Base-by-base conservation (phyloP, 1,140 invertebrate genomes). In the Papilio xuthus region DNA sequence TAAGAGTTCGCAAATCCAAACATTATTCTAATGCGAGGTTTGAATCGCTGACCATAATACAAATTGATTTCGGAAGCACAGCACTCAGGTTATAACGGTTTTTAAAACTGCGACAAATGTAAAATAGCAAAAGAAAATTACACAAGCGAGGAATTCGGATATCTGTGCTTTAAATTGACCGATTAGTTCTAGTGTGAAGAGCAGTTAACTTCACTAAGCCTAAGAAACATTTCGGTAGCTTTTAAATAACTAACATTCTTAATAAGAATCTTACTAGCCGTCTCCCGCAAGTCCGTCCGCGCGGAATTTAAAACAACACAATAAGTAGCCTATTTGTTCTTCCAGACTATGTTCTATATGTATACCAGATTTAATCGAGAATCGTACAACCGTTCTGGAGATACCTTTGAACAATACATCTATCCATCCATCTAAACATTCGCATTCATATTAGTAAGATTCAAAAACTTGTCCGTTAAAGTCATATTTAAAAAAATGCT, bases 131-230 rank as follows among this genome's bases (percentile, higher is more conserved):
- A 74, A 50, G 20, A 47, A 74, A 20, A 74, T 50, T 74, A 23
- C 50, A 60, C 47, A 75, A 75, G 73, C 50, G 26, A 13, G 9
- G 50, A 75, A 75, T 56, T 75, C 70, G 73, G 73, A 75, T 37
- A 56, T 75, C 73, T 75, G 32, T 53, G 23, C 41, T 56, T 60
- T 75, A 75, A 85, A 47, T 78, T 81, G 78, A 84, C 82, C 86
- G 85, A 90, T 90, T 90, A 86, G 87, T 90, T 88, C 85, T 84
- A 82, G 84, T 85, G 86, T 86, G 82, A 81, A 80, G 78, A 82
- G 78, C 79, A 82, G 80, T 47, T 75, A 47, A 74, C 78, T 26
- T 67, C 74, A 56, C 28, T 13, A 37, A n/a, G 50, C 10, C 9
- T 12, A 37, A 20, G 10, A 75, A 18, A 18, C 47, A 56, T 42